These are phyloP conservation scores for Chascanopsetta lugubris DNA, from an alignment of 2,113 vertebrate genomes.

Conservation along the genomic window DNA sequence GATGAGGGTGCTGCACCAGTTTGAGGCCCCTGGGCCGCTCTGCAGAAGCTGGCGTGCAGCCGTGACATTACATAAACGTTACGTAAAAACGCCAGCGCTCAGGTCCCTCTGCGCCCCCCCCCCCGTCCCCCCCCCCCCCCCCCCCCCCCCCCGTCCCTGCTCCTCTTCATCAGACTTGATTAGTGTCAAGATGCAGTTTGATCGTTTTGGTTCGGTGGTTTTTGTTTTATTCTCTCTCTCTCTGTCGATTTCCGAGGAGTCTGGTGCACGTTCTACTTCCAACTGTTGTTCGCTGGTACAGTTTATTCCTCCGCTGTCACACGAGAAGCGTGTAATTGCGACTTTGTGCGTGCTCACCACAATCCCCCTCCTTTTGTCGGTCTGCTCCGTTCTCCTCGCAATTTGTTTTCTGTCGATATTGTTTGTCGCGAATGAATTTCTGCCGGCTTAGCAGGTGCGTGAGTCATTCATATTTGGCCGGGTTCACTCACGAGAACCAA, in stretches of 20 bases:
- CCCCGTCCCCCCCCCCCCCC: slow-evolving; percentile 21
- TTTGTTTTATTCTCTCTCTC: slow-evolving; percentile 9
- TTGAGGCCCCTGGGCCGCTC: slow-evolving; percentile 20
- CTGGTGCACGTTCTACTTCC: slow-evolving; percentile 61
- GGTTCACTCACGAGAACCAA: slow-evolving; percentile 34
- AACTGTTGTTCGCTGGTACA: slow-evolving; percentile 67
- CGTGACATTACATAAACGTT: slow-evolving; percentile 51
- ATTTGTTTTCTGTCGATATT: slow-evolving; percentile 42
- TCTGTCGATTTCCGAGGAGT: slow-evolving; percentile 53
- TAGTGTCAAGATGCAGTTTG: slow-evolving; percentile 24
- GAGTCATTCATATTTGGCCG: slow-evolving; percentile 58
- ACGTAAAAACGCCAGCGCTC: slow-evolving; percentile 9
- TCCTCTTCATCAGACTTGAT: slow-evolving; percentile 34
- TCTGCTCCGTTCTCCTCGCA: slow-evolving; percentile 16
- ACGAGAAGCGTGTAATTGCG: neutral
- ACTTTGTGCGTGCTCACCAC: slow-evolving; percentile 16
- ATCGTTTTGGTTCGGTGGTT: slow-evolving; percentile 39
- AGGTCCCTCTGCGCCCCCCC: neutral
- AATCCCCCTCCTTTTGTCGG: slow-evolving; percentile 29
- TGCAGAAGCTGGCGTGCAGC: slow-evolving; percentile 36
- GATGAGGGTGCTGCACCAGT: slow-evolving; percentile 7
- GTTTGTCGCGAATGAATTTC: slow-evolving; percentile 28
- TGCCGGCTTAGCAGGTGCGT: slow-evolving; percentile 33
- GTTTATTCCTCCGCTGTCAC: slow-evolving; percentile 26
- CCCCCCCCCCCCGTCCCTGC: slow-evolving; percentile 1